These are phyloP conservation scores for Melanostoma scalare DNA, from an alignment of 2,888 invertebrate genomes.

Conservation along the genomic window DNA sequence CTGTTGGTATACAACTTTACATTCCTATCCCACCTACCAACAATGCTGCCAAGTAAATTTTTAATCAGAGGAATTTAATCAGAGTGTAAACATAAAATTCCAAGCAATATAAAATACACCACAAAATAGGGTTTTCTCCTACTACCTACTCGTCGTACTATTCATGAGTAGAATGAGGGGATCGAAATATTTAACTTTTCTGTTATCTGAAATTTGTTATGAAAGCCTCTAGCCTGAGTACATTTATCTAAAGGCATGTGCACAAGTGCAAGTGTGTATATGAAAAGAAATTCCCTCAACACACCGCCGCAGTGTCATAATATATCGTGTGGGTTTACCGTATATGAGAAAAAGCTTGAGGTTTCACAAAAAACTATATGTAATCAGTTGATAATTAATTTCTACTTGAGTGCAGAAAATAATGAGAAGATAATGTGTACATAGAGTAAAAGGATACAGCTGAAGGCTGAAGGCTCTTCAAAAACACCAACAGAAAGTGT, in stretches of 20 bases:
- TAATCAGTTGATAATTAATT: slow-evolving; percentile 63
- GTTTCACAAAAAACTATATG: slow-evolving; percentile 20
- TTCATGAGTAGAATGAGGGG: background rate
- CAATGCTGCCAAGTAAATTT: slow-evolving; percentile 40
- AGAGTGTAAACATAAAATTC: slow-evolving; percentile 52
- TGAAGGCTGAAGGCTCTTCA: slow-evolving; percentile 3
- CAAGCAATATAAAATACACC: slow-evolving; percentile 29
- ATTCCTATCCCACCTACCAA: background rate
- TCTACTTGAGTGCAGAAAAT: slow-evolving; percentile 41
- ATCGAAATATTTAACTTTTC: slow-evolving; percentile 7
- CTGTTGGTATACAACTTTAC: slow-evolving; percentile 5
- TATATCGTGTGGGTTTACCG: background rate
- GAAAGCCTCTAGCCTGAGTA: slow-evolving; percentile 8
- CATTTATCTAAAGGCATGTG: slow-evolving; percentile 26
- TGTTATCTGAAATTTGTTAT: slow-evolving; percentile 30
- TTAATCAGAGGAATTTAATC: slow-evolving; percentile 65
- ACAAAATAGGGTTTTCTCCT: slow-evolving; percentile 17
- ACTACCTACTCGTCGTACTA: slow-evolving; percentile 8
- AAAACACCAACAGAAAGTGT: slow-evolving; percentile 6
- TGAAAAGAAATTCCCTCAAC: slow-evolving; percentile 7
- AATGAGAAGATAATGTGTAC: slow-evolving; percentile 6
- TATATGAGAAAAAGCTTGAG: slow-evolving; percentile 33
- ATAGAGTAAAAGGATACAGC: background rate
- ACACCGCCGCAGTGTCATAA: slow-evolving; percentile 9
- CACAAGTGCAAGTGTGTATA: background rate